A percentile compares a stretch with the other conserved stretches of the same genome.
Evolutionary conservation across 2,113 vertebrate genomes (phyloP).

Genomic region (Vidua macroura): DNA sequence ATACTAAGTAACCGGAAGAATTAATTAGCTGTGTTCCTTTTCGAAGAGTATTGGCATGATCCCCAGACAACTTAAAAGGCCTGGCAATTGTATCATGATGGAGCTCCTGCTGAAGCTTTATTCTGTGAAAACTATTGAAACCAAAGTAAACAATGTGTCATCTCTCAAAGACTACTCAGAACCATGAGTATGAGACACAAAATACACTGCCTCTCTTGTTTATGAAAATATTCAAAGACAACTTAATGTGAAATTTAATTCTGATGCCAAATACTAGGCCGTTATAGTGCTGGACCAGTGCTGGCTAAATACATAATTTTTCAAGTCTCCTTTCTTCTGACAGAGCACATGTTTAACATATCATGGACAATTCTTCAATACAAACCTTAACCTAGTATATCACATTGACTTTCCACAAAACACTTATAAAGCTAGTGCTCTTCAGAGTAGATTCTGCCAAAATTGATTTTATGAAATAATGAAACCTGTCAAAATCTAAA

Average conservation of each 20-base stretch:
- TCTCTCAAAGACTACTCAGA: background rate
- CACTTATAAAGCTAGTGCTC: background rate
- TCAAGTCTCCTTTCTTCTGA: background rate
- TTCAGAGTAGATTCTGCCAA: background rate
- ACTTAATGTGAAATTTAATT: background rate
- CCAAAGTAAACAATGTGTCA: background rate
- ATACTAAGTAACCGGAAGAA: slow-evolving; percentile 64
- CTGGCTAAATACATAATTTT: background rate
- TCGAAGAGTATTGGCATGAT: slow-evolving; percentile 43
- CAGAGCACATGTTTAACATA: background rate
- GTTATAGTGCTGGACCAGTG: background rate
- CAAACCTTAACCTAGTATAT: background rate
- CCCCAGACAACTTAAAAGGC: slow-evolving; percentile 49
- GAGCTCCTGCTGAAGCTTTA: background rate
- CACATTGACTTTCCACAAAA: background rate
- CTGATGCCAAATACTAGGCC: background rate
- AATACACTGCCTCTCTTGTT: background rate
- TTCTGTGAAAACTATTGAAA: slow-evolving; percentile 27
- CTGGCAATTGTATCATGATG: slow-evolving; percentile 1
- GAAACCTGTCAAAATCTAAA: background rate
- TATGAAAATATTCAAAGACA: background rate
- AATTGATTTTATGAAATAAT: background rate
- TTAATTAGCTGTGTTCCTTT: slow-evolving; percentile 63
- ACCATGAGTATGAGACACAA: background rate
- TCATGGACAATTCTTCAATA: background rate